Evolutionary conservation across 2,888 invertebrate species (phyloP).

Genomic region (Marasmarcha lunaedactyla): DNA sequence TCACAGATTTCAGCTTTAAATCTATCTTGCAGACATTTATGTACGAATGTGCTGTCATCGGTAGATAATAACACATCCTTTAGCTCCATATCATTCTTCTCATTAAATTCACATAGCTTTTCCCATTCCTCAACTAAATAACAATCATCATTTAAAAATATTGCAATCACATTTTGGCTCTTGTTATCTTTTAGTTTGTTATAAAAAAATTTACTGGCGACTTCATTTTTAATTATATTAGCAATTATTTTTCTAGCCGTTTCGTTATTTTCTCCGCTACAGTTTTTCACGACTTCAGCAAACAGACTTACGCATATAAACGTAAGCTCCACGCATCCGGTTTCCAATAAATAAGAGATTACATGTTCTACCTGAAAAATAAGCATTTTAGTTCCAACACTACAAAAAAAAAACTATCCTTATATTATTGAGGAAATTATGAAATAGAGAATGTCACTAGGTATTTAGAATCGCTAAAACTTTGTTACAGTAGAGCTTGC

Average conservation of each 20-base stretch:
- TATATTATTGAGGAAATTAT: too few species aligned
- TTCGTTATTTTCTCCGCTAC: too few species aligned
- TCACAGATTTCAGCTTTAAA: background rate
- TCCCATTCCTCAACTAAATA: too few species aligned
- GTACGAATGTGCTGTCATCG: conserved; percentile 17
- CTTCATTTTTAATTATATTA: too few species aligned
- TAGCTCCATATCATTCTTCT: too few species aligned
- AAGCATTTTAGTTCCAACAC: background rate
- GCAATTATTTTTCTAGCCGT: too few species aligned
- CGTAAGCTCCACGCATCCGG: conserved; percentile 33
- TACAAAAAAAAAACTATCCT: too few species aligned
- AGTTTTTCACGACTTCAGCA: too few species aligned
- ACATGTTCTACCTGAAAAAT: conserved; percentile 35
- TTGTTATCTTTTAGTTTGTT: background rate
- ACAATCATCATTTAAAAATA: background rate
- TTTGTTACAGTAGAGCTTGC: too few species aligned
- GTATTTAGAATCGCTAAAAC: too few species aligned
- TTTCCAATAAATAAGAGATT: conserved; percentile 26
- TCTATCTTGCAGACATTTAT: conserved; percentile 29
- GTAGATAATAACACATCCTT: background rate
- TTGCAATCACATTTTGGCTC: background rate
- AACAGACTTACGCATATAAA: conserved; percentile 28
- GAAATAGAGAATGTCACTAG: too few species aligned
- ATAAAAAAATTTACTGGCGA: background rate
- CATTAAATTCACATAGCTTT: too few species aligned